Base-by-base conservation (phyloP, 1,140 invertebrate genomes). In the Cherax destructor region DNA sequence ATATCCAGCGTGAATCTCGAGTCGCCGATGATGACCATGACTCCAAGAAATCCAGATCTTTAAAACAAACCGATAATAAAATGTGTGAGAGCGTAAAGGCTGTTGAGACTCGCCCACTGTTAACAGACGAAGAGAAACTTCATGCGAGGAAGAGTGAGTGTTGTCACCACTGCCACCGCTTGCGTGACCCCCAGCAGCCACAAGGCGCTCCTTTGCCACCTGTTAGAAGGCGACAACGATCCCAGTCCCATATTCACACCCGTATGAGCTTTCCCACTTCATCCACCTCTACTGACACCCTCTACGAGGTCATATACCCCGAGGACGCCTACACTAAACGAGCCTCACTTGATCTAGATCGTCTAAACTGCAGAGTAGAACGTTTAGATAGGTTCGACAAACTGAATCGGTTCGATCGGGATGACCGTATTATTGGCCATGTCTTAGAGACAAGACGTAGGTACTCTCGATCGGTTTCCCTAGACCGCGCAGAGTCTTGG, bases 71-170 rank as follows among this genome's bases (percentile, higher is more conserved):
- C 1, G 86, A 91, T 24, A 86, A 81, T 41, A 65, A 41, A 24
- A 21, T 69, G 10, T 49, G 52, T 18, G 50, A 30, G 10, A 21
- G 4, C 16, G 18, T 65, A 9, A 77, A 87, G 56, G 52, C 61
- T 50, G 41, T 47, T 16, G 65, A 16, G 47, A 50, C 16, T 13
- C 83, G 18, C 0, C 47, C 83, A 13, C 83, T 91, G 50, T 77
- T 93, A 69, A 93, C 92, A 24, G 92, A 93, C 72, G 92, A 93
- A 76, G 91, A 93, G 72, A 93, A 93, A 74, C 83, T 93, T 24
- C 76, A 49, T 30, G 91, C 91, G 16, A 88, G 81, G 16, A 47
- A n/a, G 5, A 50, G 74, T 11, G 76, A 85, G 13, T 92, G 90
- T 50, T 93, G 92, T 61, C 91, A 86, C n/a, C 85, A 84, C 83